Conservation (phyloP, 1,140 invertebrate genomes). For the Bacillus rossius region DNA sequence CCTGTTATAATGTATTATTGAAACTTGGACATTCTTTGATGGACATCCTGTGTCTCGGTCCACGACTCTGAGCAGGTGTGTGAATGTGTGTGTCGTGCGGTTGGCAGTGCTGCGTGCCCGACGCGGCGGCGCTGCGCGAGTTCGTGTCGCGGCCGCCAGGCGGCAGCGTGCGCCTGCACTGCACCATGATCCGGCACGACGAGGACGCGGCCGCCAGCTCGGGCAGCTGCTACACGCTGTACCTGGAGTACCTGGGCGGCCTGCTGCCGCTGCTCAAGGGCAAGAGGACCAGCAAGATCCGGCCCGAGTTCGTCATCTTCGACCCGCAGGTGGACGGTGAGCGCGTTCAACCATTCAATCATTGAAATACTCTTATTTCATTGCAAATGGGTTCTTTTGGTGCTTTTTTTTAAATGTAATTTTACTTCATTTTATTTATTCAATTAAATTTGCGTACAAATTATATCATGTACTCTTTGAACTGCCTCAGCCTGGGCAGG, state of each 20-base stretch:
- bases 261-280: conserved; percentile 94
- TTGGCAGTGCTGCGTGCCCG: conserved; percentile 92
- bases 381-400: too few species aligned
- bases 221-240: conserved; percentile 88
- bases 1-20: too few species aligned
- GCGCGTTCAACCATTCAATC: conserved; percentile 19
- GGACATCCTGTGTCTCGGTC: too few species aligned
- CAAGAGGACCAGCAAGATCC: conserved; percentile 91
- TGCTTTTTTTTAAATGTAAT: too few species aligned
- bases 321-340: conserved; percentile 82
- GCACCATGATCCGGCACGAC: conserved; percentile 93
- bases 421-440: too few species aligned
- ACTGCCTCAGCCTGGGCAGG: too few species aligned
- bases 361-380: too few species aligned
- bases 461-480: too few species aligned
- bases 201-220: conserved; percentile 60
- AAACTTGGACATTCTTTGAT: too few species aligned
- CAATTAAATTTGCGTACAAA: too few species aligned
- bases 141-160: conserved; percentile 90
- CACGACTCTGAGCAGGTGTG: too few species aligned
- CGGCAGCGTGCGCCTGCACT: conserved; percentile 79
- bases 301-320: conserved; percentile 97
- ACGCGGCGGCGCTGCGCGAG: conserved; percentile 76
- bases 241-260: conserved; percentile 94
- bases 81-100: too few species aligned